These are phyloP conservation scores for Neosalanx taihuensis DNA, from an alignment of 2,797 vertebrate species.

Conservation along the genomic window DNA sequence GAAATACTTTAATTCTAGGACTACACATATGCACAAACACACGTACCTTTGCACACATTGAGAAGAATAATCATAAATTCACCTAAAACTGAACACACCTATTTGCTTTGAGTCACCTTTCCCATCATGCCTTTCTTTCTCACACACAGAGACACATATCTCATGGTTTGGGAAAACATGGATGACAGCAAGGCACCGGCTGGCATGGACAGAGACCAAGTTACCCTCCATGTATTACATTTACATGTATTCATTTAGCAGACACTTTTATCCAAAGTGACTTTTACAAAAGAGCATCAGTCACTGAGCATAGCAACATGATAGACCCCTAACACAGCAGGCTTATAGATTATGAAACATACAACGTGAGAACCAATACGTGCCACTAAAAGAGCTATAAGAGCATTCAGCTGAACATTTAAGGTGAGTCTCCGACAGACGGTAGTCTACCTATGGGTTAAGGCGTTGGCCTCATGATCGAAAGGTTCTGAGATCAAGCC, in stretches of 20 bases:
- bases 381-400: too few species aligned
- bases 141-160: slow-evolving; percentile 27
- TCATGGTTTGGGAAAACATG: slow-evolving; percentile 41
- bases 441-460: too few species aligned
- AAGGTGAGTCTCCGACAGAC: too few species aligned
- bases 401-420: too few species aligned
- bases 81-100: slow-evolving; percentile 32
- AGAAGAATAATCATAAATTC: neutral
- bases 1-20: neutral
- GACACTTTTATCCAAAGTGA: too few species aligned
- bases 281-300: too few species aligned
- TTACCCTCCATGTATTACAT: neutral
- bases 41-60: neutral
- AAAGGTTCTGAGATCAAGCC: too few species aligned
- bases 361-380: too few species aligned
- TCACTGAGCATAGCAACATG: too few species aligned
- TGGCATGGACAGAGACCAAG: slow-evolving; percentile 40
- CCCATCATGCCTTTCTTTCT: slow-evolving; percentile 20
- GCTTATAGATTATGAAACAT: too few species aligned
- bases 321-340: too few species aligned
- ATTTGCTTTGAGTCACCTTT: slow-evolving; percentile 14
- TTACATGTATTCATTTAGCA: neutral
- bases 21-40: neutral
- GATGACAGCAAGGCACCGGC: slow-evolving; percentile 43
- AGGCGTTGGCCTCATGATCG: too few species aligned